A percentile compares a stretch with the other conserved stretches of the same genome.
Evolutionary conservation across 2,888 invertebrate species (phyloP).

Genomic region (Maniola hyperantus): DNA sequence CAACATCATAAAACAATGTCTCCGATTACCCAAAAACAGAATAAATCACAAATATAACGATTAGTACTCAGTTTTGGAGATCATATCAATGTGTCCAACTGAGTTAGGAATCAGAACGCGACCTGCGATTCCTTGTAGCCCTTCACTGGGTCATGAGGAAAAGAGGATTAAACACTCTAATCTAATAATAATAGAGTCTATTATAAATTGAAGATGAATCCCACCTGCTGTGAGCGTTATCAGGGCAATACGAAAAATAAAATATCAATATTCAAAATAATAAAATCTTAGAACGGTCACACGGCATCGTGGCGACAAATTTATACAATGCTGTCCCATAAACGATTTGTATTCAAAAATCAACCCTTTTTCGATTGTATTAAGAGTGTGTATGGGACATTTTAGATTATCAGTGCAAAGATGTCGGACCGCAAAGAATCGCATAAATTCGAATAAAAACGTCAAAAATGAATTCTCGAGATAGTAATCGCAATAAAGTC

Average conservation of each 20-base stretch:
- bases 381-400: conserved; percentile 43
- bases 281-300: conserved; percentile 80
- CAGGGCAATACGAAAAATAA: conserved; percentile 76
- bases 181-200: conserved; percentile 45
- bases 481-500: conserved; percentile 80
- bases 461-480: conserved; percentile 80
- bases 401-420: conserved; percentile 39
- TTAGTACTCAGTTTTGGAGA: conserved; percentile 57
- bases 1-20: conserved; percentile 29
- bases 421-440: conserved; percentile 58
- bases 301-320: conserved; percentile 62
- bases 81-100: conserved; percentile 64
- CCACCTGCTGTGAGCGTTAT: conserved; percentile 78
- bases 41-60: conserved; percentile 40
- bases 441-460: conserved; percentile 81
- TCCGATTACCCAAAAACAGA: conserved; percentile 1
- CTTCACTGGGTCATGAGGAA: conserved; percentile 52
- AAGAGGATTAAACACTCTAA: conserved; percentile 50
- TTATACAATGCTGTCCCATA: conserved; percentile 44
- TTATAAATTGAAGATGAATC: conserved; percentile 39
- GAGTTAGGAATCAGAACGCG: conserved; percentile 62
- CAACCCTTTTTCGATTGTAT: conserved; percentile 51
- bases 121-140: conserved; percentile 69
- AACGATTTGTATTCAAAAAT: conserved; percentile 44
- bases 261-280: conserved; percentile 80